phyloP scores from a whole-genome alignment of 2,113 vertebrate genomes.

The Aspiorhynchus laticeps region DNA sequence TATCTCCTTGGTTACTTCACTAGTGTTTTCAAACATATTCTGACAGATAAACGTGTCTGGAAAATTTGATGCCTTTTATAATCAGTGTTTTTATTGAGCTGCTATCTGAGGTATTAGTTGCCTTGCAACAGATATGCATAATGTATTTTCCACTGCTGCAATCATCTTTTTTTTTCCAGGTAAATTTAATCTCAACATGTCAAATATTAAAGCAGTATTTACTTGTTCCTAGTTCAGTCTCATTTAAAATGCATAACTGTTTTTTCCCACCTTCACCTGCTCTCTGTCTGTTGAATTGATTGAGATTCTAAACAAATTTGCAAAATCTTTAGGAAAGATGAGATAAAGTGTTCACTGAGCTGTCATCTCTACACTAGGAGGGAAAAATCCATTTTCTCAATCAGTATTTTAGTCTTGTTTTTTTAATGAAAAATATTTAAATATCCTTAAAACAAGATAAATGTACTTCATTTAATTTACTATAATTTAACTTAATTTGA shows the following conservation, averaged over 20 bases:
- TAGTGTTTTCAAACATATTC: neutral
- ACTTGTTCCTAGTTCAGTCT: neutral
- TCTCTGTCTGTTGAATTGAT: neutral
- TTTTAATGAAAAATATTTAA: neutral
- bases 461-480: neutral
- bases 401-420: neutral
- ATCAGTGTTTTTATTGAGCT: conserved; percentile 11
- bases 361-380: neutral
- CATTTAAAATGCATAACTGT: neutral
- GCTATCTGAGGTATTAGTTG: conserved; percentile 5
- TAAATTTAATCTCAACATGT: conserved; percentile 50
- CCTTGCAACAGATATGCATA: conserved; percentile 8
- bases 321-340: neutral
- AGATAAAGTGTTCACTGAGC: neutral
- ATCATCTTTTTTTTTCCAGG: neutral
- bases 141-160: conserved; percentile 10
- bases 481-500: neutral
- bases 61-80: neutral
- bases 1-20: neutral
- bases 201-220: conserved; percentile 57
- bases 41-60: neutral
- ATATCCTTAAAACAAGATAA: neutral
- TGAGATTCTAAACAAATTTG: neutral
- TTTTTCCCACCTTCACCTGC: neutral
- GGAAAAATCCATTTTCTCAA: neutral